Conservation (phyloP, 2,113 vertebrate genomes). For the Probosciger aterrimus region DNA sequence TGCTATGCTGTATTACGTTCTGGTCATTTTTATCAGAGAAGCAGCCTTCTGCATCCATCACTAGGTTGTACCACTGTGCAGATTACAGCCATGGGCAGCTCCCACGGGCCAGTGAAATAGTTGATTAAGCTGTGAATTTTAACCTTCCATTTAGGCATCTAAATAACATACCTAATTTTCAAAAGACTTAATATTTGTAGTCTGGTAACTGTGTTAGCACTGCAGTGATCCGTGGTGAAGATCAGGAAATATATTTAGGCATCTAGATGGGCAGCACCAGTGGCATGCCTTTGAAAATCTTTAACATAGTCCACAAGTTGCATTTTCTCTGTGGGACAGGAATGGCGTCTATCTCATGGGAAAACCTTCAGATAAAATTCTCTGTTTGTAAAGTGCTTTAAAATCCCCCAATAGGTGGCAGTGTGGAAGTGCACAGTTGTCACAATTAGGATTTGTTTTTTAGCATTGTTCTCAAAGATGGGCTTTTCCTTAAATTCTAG, state of each 20-base stretch:
- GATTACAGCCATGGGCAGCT: neutral
- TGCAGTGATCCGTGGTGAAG: neutral
- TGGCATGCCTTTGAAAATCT: neutral
- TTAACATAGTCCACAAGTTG: neutral
- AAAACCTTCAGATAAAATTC: neutral
- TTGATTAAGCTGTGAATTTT: neutral
- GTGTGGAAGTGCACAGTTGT: constrained; percentile 8
- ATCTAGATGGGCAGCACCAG: neutral
- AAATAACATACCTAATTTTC: neutral
- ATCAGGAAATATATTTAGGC: neutral
- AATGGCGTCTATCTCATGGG: neutral
- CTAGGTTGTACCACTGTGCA: neutral
- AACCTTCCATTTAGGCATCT: neutral
- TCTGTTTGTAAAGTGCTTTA: neutral
- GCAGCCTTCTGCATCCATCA: neutral
- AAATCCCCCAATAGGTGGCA: constrained; percentile 40
- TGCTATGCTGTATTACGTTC: neutral
- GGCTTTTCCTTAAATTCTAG: neutral
- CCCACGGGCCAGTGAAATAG: neutral
- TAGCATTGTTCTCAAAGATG: neutral
- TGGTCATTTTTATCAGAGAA: neutral
- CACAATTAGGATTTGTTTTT: neutral
- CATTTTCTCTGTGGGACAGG: neutral
- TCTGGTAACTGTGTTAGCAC: neutral
- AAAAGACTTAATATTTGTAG: neutral